These are phyloP conservation scores for Drosophila triauraria DNA, from an alignment of 1,140 invertebrate species.

Conservation along the genomic window DNA sequence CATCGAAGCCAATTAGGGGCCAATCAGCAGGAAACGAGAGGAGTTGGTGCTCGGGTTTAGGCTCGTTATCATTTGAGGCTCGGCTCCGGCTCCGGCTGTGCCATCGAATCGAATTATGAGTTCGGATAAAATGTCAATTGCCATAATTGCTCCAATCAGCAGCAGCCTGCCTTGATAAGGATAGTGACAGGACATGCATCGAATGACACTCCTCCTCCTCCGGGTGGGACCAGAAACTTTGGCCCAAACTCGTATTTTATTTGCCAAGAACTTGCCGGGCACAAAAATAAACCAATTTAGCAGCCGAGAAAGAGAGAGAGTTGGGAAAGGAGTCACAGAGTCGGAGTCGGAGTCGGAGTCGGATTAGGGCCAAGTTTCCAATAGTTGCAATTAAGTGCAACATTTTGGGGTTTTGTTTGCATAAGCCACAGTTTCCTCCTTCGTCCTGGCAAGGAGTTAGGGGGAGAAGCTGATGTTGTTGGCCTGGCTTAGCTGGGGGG, in stretches of 20 bases:
- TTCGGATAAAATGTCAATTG: constrained; percentile 54
- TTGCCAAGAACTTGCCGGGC: constrained; percentile 45
- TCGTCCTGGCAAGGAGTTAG: neutral
- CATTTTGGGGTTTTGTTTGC: constrained; percentile 73
- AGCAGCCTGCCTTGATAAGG: neutral
- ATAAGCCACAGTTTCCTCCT: constrained; percentile 20
- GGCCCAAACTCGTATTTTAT: neutral
- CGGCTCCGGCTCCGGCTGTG: constrained; percentile 7
- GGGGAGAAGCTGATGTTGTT: constrained; percentile 30
- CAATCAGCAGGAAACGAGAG: neutral
- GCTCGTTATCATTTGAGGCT: neutral
- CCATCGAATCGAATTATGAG: constrained; percentile 29
- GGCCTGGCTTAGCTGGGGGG: constrained; percentile 28
- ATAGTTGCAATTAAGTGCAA: constrained; percentile 78
- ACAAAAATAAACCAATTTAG: constrained; percentile 70
- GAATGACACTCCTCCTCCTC: constrained; percentile 33
- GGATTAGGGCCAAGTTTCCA: constrained; percentile 55
- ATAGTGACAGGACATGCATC: constrained; percentile 28
- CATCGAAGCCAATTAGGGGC: constrained; percentile 4
- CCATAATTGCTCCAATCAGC: constrained; percentile 57
- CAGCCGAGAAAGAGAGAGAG: neutral
- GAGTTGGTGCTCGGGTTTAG: neutral
- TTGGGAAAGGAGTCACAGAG: too few relatives aligned
- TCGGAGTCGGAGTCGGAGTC: neutral
- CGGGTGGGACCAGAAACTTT: constrained; percentile 1